These are phyloP conservation scores for Centrocercus urophasianus DNA, from an alignment of 2,113 vertebrate species.

Conservation along the genomic window DNA sequence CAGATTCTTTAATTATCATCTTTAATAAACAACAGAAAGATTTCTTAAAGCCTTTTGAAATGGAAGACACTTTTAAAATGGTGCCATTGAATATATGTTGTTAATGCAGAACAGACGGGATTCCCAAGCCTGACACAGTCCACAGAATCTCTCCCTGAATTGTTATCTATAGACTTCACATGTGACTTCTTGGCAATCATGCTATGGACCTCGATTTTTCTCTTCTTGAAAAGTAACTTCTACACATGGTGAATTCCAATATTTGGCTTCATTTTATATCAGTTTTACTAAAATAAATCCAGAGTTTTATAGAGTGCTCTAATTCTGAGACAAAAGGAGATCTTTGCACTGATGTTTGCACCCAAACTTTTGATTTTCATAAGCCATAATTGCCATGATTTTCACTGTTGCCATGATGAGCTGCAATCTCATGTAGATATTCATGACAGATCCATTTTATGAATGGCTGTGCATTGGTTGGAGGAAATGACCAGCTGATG, in stretches of 20 bases:
- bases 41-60: background rate
- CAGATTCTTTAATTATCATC: background rate
- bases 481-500: background rate
- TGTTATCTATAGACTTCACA: background rate
- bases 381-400: background rate
- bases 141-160: background rate
- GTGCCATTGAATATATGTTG: background rate
- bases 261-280: background rate
- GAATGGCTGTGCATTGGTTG: background rate
- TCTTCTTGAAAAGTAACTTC: background rate
- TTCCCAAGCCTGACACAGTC: accelerated
- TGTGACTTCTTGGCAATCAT: background rate
- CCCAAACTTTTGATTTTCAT: background rate
- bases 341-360: background rate
- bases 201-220: background rate
- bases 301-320: background rate
- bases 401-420: background rate
- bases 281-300: background rate
- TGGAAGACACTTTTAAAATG: background rate
- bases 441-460: background rate
- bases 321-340: background rate
- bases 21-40: background rate
- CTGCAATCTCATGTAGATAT: background rate
- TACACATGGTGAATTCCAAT: background rate
- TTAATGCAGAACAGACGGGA: accelerated